Conservation (phyloP, 2,797 vertebrate species). For the Trematomus bernacchii region DNA sequence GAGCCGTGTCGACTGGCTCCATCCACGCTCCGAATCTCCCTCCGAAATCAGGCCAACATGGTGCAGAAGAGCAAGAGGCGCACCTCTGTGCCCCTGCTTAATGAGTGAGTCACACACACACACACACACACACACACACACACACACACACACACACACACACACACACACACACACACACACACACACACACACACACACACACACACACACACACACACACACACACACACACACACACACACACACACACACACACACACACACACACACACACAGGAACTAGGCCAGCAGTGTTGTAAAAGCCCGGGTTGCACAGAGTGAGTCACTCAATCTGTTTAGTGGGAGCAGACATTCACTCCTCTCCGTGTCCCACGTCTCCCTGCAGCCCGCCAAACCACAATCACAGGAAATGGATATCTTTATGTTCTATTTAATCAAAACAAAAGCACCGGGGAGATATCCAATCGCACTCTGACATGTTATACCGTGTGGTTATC, state of each 20-base stretch:
- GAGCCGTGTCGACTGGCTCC: slow-evolving; percentile 95
- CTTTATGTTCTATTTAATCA: slow-evolving; percentile 26
- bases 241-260: slow-evolving; percentile 17
- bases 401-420: slow-evolving; percentile 31
- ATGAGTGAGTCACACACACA: slow-evolving; percentile 90
- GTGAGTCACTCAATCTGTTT: slow-evolving; percentile 84
- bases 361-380: slow-evolving; percentile 53
- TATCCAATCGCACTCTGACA: slow-evolving; percentile 23
- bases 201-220: slow-evolving; percentile 32
- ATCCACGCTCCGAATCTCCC: slow-evolving; percentile 94
- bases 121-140: slow-evolving; percentile 34
- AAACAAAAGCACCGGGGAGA: slow-evolving; percentile 16
- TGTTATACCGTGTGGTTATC: slow-evolving; percentile 21
- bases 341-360: slow-evolving; percentile 66
- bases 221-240: slow-evolving; percentile 11
- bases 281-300: slow-evolving; percentile 81
- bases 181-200: slow-evolving; percentile 5
- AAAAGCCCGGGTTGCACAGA: slow-evolving; percentile 86
- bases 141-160: slow-evolving; percentile 20
- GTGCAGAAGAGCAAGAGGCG: slow-evolving; percentile 99
- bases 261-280: slow-evolving; percentile 24
- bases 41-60: slow-evolving; percentile 99
- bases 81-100: slow-evolving; percentile 95
- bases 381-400: slow-evolving; percentile 40
- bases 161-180: slow-evolving; percentile 17